Conservation (phyloP, 30 jellyfish, hydroid and myxozoan species). For the Mastigias papua region DNA sequence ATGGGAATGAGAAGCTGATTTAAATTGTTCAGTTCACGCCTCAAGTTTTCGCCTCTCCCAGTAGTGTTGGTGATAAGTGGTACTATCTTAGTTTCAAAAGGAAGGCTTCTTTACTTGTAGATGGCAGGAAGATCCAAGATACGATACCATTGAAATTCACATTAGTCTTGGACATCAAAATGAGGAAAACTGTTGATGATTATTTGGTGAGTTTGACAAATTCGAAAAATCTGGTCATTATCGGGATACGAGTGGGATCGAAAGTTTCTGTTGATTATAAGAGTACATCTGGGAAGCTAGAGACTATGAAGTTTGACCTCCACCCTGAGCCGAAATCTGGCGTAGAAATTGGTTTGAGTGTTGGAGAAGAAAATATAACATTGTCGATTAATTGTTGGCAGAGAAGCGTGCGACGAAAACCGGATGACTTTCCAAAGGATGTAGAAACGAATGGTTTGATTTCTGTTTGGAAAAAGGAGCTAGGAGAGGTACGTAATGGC, state of each 20-base stretch:
- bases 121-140: neutral
- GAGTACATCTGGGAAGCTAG: slow-evolving; percentile 22
- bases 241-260: slow-evolving; percentile 29
- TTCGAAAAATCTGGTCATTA: slow-evolving; percentile 12
- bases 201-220: slow-evolving; percentile 32
- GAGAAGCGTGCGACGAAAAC: neutral
- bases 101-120: neutral
- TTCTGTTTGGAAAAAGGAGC: slow-evolving; percentile 34
- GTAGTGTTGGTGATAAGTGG: no score
- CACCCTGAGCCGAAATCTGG: neutral
- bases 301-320: slow-evolving; percentile 18
- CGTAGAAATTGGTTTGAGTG: slow-evolving; percentile 24
- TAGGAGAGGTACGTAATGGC: neutral
- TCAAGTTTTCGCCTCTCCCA: no score
- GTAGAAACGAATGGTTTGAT: slow-evolving; percentile 15
- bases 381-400: slow-evolving; percentile 34
- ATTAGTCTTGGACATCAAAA: slow-evolving; percentile 5
- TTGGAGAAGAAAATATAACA: slow-evolving; percentile 1
- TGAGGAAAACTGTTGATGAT: slow-evolving; percentile 5
- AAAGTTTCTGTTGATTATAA: slow-evolving; percentile 25
- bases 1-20: no score
- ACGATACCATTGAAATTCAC: slow-evolving; percentile 24
- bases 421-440: slow-evolving; percentile 39
- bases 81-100: no score
- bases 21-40: no score